phyloP scores from a whole-genome alignment of 1,140 invertebrate species.

The Physella acuta region DNA sequence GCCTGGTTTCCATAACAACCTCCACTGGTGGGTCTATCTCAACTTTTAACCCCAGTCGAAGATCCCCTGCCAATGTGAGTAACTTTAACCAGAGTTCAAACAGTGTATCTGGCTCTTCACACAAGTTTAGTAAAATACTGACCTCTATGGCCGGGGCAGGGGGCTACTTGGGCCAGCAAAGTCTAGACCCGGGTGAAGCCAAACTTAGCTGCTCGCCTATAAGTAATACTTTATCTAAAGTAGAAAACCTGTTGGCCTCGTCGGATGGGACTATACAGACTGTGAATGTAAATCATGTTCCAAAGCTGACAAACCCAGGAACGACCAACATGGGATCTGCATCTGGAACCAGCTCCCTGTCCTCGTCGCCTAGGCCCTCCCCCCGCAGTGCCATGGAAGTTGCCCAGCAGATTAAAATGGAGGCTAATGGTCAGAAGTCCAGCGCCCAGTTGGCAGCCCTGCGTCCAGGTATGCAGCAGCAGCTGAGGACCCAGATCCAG shows the following conservation, averaged over 20 bases:
- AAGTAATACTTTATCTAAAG: neutral
- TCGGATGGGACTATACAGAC: slow-evolving; percentile 19
- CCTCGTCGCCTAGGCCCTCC: neutral
- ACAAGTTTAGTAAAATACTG: slow-evolving; percentile 16
- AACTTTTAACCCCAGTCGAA: neutral
- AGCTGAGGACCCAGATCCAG: slow-evolving; percentile 21
- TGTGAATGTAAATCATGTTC: slow-evolving; percentile 22
- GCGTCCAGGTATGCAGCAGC: slow-evolving; percentile 21
- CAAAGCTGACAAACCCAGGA: slow-evolving; percentile 11
- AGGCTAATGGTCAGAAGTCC: slow-evolving; percentile 22
- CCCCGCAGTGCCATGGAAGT: slow-evolving; percentile 23
- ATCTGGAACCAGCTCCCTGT: neutral
- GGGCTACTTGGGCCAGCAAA: neutral
- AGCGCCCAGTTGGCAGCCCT: slow-evolving; percentile 17
- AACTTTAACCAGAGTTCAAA: neutral
- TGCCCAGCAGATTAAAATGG: slow-evolving; percentile 25
- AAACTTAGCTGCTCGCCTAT: neutral
- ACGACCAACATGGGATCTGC: neutral
- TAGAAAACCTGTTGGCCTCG: slow-evolving; percentile 11
- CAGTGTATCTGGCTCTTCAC: slow-evolving; percentile 3
- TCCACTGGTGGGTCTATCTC: neutral
- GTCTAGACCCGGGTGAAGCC: neutral
- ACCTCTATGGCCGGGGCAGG: neutral
- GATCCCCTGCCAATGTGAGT: neutral
- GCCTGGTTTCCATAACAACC: neutral